A percentile compares a stretch with the other conserved stretches of the same genome.
Conservation (phyloP, 2,797 vertebrate species). For the Anabacerthia variegaticeps region DNA sequence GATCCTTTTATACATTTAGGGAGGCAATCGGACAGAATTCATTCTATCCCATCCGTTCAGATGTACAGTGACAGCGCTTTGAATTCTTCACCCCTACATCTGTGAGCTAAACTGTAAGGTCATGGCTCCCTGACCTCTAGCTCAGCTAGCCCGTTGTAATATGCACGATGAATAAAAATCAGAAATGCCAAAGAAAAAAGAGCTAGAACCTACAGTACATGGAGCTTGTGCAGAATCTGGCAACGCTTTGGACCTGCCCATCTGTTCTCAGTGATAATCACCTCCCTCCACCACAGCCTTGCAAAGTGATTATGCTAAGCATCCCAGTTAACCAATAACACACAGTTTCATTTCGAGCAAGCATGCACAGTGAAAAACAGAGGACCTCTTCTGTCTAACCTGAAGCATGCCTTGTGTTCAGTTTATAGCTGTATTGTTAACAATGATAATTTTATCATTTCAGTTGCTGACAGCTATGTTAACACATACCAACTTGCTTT, state of each 20-base stretch:
- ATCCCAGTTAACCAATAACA: constrained; percentile 85
- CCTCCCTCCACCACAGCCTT: constrained; percentile 85
- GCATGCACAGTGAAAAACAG: constrained; percentile 74
- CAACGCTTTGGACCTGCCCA: constrained; percentile 83
- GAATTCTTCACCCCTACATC: constrained; percentile 55
- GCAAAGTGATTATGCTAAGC: constrained; percentile 89
- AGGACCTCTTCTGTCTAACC: constrained; percentile 79
- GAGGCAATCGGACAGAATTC: constrained; percentile 67
- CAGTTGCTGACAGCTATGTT: not conserved
- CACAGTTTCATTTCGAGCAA: constrained; percentile 76
- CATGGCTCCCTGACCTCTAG: constrained; percentile 48
- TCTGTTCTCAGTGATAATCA: constrained; percentile 90
- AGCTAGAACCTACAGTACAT: constrained; percentile 72
- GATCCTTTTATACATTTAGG: constrained; percentile 78
- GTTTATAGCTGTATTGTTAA: constrained; percentile 48
- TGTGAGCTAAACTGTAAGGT: constrained; percentile 67
- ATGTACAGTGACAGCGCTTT: constrained; percentile 44
- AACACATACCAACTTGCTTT: not conserved
- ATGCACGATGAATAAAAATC: constrained; percentile 34
- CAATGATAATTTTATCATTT: constrained; percentile 13
- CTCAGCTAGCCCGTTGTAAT: constrained; percentile 56
- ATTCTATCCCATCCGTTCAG: constrained; percentile 75
- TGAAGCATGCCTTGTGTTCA: constrained; percentile 46
- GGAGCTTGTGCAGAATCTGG: constrained; percentile 80
- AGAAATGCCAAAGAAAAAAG: constrained; percentile 62